Evolutionary conservation across 2,113 vertebrate genomes (phyloP).

Genomic region (Cathartes aura): DNA sequence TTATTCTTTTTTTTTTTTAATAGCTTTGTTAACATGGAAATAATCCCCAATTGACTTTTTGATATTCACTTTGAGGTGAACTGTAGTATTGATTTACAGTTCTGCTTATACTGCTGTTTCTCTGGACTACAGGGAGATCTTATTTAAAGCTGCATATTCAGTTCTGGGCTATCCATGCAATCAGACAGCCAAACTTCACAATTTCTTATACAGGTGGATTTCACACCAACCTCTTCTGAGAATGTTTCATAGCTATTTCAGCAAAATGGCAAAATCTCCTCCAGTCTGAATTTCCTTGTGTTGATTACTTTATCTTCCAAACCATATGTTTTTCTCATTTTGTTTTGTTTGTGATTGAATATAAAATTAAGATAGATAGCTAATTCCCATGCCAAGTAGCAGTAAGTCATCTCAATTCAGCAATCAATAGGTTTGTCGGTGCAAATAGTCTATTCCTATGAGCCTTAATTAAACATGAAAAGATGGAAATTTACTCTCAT

Average conservation of each 20-base stretch:
- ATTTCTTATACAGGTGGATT: not conserved
- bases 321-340: not conserved
- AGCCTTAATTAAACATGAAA: slow-evolving; percentile 48
- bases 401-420: not conserved
- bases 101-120: not conserved
- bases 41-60: not conserved
- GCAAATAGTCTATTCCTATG: slow-evolving; percentile 46
- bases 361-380: slow-evolving; percentile 8
- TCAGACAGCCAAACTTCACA: not conserved
- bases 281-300: not conserved
- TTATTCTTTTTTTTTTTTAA: not conserved
- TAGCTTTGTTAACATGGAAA: not conserved
- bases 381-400: slow-evolving; percentile 6
- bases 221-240: not conserved
- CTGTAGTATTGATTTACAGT: not conserved
- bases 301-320: not conserved
- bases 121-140: not conserved
- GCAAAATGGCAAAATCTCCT: not conserved
- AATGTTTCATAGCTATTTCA: not conserved
- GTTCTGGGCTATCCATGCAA: not conserved
- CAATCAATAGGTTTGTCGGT: slow-evolving; percentile 37
- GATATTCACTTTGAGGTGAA: not conserved
- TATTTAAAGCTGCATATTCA: not conserved
- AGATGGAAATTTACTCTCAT: slow-evolving; percentile 39
- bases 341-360: slow-evolving; percentile 18